Evolutionary conservation across 1,140 invertebrate genomes (phyloP), one percentile per base, ranked within the genome.

Genomic region (Harlomillsia oculata): DNA sequence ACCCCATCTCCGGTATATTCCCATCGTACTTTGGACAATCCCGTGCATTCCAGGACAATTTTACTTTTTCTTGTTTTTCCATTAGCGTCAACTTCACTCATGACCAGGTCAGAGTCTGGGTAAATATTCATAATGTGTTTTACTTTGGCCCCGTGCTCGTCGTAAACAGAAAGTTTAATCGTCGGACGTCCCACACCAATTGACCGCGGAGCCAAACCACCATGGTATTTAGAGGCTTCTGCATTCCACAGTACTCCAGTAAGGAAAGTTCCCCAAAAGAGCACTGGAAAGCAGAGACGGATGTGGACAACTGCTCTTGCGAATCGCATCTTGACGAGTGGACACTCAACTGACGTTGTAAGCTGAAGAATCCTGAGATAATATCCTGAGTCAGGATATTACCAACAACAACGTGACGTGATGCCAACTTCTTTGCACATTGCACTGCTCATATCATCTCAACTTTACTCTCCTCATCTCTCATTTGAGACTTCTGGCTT

Each of bases 11-110:
- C 55, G 6, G 37, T 9, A 41, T 57, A 57, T 20, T 23, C 8
- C 16, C 26, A 51, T 23, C 37, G 30, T 0, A 57, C 36, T 13
- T 46, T 46, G 26, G 39, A 51, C 14, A 16, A 20, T 3, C 37
- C 40, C 23, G 18, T 51, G 29, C 55, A 57, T 29, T 57, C 55
- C 18, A 57, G 25, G 9, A 57, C 55, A 18, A 57, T 48, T 40
- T 50, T 40, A 9, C 34, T 49, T 16, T 28, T 21, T 1, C 45
- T 28, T 29, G 30, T 23, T 9, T 37, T 34, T 28, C 50, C 44
- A 44, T 40, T 57, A 26, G 41, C 37, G 16, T 57, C 51, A 8
- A 26, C 55, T 26, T 56, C 45, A 0, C 48, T 48, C 4, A 50
- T 16, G 1, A 57, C 48, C 3, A 57, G n/a, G 20, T 57, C 55